Conservation (phyloP, 2,113 vertebrate species). For the Glareola pratincola region DNA sequence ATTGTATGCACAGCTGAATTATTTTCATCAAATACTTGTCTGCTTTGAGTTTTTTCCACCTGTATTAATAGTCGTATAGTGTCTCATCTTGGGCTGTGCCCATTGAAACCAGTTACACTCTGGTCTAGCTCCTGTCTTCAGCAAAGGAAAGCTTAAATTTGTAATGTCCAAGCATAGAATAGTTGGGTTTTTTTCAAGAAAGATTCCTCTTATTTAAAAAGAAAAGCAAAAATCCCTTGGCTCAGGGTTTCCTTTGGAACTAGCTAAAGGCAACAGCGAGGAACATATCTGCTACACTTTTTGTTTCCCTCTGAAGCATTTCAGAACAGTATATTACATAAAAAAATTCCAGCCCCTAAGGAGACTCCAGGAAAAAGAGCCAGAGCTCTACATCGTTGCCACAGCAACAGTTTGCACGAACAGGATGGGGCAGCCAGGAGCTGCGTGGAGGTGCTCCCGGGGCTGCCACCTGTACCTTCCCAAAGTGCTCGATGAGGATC, state of each 20-base stretch:
- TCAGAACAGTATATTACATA: neutral
- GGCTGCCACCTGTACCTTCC: slow-evolving; percentile 78
- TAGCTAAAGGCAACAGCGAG: neutral
- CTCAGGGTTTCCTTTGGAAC: neutral
- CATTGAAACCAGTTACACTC: neutral
- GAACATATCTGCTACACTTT: neutral
- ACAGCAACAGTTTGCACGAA: neutral
- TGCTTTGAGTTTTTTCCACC: neutral
- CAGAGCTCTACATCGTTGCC: neutral
- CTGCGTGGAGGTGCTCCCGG: neutral
- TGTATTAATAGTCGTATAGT: neutral
- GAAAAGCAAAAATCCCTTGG: neutral
- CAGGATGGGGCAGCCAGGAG: neutral
- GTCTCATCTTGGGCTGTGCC: neutral
- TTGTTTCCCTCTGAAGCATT: neutral
- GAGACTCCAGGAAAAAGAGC: neutral
- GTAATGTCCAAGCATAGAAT: neutral
- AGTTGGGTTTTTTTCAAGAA: neutral
- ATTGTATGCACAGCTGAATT: fast-evolving
- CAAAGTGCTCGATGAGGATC: slow-evolving; percentile 92
- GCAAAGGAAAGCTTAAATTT: neutral
- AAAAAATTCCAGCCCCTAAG: neutral
- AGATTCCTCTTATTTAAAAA: neutral
- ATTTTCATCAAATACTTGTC: neutral
- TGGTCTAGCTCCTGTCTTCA: neutral